phyloP scores from a whole-genome alignment of 2,797 vertebrate species.

The Phalanger gymnotis region DNA sequence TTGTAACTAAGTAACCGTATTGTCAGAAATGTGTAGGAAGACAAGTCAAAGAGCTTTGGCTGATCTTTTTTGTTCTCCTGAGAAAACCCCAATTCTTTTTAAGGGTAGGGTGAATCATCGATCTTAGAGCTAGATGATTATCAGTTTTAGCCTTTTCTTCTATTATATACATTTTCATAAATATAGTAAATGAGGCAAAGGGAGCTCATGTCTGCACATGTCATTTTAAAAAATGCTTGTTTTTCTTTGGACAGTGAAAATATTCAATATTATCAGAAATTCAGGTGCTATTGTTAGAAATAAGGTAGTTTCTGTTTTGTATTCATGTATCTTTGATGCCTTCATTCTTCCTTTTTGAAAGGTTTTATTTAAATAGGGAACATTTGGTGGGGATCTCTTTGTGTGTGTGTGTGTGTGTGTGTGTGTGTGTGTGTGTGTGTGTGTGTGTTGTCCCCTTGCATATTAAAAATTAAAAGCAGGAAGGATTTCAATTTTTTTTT shows the following conservation, averaged over 20 bases:
- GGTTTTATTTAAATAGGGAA: background rate
- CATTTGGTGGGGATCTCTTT: background rate
- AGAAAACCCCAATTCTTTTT: slow-evolving; percentile 18
- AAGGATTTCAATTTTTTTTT: background rate
- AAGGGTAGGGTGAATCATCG: background rate
- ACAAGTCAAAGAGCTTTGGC: slow-evolving; percentile 37
- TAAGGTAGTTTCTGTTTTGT: background rate
- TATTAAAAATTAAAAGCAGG: background rate
- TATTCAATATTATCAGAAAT: background rate
- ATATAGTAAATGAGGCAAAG: background rate
- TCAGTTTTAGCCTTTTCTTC: background rate
- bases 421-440: no score
- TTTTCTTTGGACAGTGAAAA: background rate
- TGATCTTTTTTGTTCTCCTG: background rate
- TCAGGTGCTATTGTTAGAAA: background rate
- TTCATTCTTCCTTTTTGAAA: background rate
- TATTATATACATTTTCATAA: background rate
- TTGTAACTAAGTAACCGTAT: slow-evolving; percentile 58
- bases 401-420: no score
- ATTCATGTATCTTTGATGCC: background rate
- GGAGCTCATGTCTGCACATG: background rate
- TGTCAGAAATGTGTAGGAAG: slow-evolving; percentile 27
- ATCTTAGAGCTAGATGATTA: slow-evolving; percentile 1
- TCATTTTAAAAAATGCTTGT: background rate
- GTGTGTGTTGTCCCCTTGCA: background rate